These are phyloP conservation scores for Cabera pusaria DNA, from an alignment of 2,888 invertebrate species.

Conservation along the genomic window DNA sequence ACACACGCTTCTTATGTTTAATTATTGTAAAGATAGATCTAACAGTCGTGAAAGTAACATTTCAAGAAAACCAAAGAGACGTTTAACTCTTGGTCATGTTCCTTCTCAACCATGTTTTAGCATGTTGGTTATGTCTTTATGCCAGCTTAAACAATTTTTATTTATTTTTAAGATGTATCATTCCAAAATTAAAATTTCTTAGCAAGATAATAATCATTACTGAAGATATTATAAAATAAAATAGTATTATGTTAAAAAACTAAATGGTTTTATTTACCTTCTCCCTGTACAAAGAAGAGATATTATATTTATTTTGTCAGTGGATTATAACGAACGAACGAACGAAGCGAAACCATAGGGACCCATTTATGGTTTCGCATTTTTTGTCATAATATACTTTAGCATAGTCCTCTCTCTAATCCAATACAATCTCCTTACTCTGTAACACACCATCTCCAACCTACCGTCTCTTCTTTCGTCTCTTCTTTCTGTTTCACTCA, in stretches of 20 bases:
- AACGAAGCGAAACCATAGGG: too few relatives aligned
- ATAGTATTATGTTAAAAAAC: constrained; percentile 62
- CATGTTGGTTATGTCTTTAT: constrained; percentile 55
- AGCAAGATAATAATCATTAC: constrained; percentile 73
- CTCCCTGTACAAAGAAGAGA: too few relatives aligned
- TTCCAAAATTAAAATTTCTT: constrained; percentile 81
- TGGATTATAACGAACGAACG: too few relatives aligned
- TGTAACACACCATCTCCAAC: too few relatives aligned
- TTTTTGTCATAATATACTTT: too few relatives aligned
- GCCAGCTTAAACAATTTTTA: constrained; percentile 64
- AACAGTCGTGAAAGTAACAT: constrained; percentile 47
- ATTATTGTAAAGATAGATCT: constrained; percentile 42
- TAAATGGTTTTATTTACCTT: constrained; percentile 22
- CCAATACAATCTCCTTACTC: too few relatives aligned
- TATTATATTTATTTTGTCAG: too few relatives aligned
- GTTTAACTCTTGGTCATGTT: constrained; percentile 73
- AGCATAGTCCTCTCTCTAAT: too few relatives aligned
- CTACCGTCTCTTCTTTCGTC: too few relatives aligned
- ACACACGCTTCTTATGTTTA: constrained; percentile 36
- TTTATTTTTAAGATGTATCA: constrained; percentile 81
- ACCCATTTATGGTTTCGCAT: too few relatives aligned
- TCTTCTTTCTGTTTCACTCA: too few relatives aligned
- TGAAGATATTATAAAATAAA: constrained; percentile 74
- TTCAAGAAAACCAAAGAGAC: constrained; percentile 76
- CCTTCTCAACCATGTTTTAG: constrained; percentile 55